A percentile compares a stretch with the other conserved stretches of the same genome.
Conservation (phyloP, 2,797 vertebrate genomes). For the Discoglossus pictus region DNA sequence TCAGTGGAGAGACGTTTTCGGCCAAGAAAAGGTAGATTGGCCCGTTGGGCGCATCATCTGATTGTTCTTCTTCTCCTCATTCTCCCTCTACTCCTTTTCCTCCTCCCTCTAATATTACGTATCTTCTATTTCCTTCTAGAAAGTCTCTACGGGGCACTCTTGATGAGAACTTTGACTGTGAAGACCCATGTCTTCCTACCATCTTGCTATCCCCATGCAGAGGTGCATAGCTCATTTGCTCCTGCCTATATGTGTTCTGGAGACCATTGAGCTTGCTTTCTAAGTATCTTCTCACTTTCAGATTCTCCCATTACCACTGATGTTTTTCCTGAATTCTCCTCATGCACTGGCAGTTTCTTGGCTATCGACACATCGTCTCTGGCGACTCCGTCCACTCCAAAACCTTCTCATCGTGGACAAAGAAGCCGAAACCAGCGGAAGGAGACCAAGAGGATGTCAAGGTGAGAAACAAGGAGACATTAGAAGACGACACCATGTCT, state of each 20-base stretch:
- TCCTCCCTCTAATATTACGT: too few relatives aligned
- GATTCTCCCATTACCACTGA: conserved; percentile 1
- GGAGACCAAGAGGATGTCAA: conserved; percentile 23
- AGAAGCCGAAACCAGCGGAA: conserved; percentile 5
- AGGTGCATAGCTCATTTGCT: conserved; percentile 11
- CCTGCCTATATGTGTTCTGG: not conserved
- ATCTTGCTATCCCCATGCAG: not conserved
- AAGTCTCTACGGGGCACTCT: conserved; percentile 10
- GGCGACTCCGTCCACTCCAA: not conserved
- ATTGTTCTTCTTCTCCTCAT: too few relatives aligned
- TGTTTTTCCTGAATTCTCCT: not conserved
- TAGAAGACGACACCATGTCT: too few relatives aligned
- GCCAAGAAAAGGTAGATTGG: conserved; percentile 48
- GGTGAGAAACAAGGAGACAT: too few relatives aligned
- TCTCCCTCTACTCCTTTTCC: too few relatives aligned
- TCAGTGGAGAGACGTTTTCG: conserved; percentile 8
- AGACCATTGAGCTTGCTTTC: too few relatives aligned
- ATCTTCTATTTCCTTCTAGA: not conserved
- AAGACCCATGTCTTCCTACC: not conserved
- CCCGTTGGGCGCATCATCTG: too few relatives aligned
- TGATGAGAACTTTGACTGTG: not conserved
- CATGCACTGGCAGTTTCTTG: not conserved
- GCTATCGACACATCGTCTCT: conserved; percentile 5
- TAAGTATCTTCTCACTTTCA: too few relatives aligned
- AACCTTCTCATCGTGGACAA: not conserved